Conservation (phyloP, 2,113 vertebrate species). For the Myotis davidii region DNA sequence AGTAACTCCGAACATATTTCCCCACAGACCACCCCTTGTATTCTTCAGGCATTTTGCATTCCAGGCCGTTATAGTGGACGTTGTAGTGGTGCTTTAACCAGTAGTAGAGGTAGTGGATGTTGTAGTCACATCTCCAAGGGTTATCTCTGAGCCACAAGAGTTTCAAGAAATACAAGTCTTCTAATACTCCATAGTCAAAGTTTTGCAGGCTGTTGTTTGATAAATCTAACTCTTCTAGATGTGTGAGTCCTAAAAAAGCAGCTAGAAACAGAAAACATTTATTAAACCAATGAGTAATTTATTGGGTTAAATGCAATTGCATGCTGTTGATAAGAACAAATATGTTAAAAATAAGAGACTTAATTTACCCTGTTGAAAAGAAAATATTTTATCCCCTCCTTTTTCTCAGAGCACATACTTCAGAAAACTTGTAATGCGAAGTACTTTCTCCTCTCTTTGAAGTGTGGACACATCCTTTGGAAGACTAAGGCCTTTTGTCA, state of each 20-base stretch:
- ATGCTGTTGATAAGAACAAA: background rate
- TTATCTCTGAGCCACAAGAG: constrained; percentile 92
- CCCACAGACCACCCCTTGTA: constrained; percentile 95
- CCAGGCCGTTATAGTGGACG: constrained; percentile 90
- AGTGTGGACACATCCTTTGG: background rate
- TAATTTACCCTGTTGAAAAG: background rate
- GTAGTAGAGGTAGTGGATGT: constrained; percentile 98
- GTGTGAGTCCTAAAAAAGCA: constrained; percentile 93
- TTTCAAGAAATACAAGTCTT: constrained; percentile 97
- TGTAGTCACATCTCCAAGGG: constrained; percentile 98
- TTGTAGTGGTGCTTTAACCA: constrained; percentile 97
- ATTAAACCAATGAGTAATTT: constrained; percentile 36
- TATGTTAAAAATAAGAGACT: background rate
- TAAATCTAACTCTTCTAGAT: constrained; percentile 95
- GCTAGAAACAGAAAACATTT: constrained; percentile 84
- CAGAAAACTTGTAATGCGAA: background rate
- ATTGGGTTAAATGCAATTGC: background rate
- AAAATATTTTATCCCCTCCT: background rate
- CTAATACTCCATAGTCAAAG: constrained; percentile 95
- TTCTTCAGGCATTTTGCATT: constrained; percentile 92
- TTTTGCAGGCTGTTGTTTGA: constrained; percentile 95
- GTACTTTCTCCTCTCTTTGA: constrained; percentile 5
- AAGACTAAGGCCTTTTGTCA: background rate
- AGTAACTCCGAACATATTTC: constrained; percentile 96
- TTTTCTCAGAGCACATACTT: background rate